A percentile compares a stretch with the other conserved stretches of the same genome.
These are phyloP conservation scores for Athene cunicularia DNA, from an alignment of 2,113 vertebrate genomes.

Conservation along the genomic window DNA sequence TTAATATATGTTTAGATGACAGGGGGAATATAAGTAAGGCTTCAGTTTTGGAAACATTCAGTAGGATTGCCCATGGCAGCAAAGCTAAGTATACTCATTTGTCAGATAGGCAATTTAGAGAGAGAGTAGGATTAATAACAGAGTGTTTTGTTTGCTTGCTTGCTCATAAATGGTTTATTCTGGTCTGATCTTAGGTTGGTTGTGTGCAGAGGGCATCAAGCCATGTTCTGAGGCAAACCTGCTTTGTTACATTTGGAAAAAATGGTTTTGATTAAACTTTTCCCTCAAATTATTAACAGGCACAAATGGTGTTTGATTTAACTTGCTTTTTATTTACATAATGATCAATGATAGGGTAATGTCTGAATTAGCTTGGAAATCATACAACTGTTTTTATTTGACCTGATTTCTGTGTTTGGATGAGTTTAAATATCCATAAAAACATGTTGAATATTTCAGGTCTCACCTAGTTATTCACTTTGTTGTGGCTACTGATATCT, in stretches of 20 bases:
- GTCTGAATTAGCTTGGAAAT: not conserved
- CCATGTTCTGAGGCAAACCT: constrained; percentile 17
- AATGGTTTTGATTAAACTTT: not conserved
- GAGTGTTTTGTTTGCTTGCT: not conserved
- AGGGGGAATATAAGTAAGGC: not conserved
- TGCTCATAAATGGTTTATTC: not conserved
- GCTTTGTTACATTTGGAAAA: not conserved
- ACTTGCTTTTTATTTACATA: constrained; percentile 1
- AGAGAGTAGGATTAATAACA: not conserved
- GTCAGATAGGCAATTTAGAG: not conserved
- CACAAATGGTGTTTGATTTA: constrained; percentile 12
- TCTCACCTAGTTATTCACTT: constrained; percentile 27
- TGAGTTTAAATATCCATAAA: constrained; percentile 28
- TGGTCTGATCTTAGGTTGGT: not conserved
- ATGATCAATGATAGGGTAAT: not conserved
- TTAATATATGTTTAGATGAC: not conserved
- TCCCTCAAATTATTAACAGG: constrained; percentile 16
- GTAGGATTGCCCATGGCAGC: not conserved
- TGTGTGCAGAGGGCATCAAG: not conserved
- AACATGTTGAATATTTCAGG: constrained; percentile 20
- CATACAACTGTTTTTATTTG: not conserved
- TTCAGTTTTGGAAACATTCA: not conserved
- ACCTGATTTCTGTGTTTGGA: not conserved
- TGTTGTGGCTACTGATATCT: constrained; percentile 32
- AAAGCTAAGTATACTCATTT: not conserved